A percentile compares a stretch with the other conserved stretches of the same genome.
These are phyloP conservation scores for Glomeris maerens DNA, from an alignment of 1,140 invertebrate genomes.

Conservation along the genomic window DNA sequence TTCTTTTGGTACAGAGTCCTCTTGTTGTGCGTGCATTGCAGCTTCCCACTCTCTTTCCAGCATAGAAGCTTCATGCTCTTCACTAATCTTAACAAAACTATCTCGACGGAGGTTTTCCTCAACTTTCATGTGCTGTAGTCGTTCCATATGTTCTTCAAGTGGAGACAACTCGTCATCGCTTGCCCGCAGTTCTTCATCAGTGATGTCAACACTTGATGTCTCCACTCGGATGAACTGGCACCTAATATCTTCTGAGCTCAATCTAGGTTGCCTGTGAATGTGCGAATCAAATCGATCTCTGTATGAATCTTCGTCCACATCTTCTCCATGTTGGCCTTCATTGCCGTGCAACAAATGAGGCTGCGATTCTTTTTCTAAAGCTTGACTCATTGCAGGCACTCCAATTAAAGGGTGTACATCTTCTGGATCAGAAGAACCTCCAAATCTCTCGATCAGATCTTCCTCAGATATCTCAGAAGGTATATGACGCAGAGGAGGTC, in stretches of 20 bases:
- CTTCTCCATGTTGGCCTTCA: conserved; percentile 22
- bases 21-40: conserved; percentile 25
- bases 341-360: too few relatives aligned
- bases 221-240: background rate
- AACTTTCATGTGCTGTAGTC: conserved; percentile 19
- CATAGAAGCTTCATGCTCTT: conserved; percentile 16
- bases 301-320: conserved; percentile 29
- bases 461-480: conserved; percentile 22
- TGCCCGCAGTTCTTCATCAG: conserved; percentile 47
- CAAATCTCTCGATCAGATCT: conserved; percentile 18
- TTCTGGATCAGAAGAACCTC: conserved; percentile 13
- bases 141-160: conserved; percentile 37
- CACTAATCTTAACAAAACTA: background rate
- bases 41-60: conserved; percentile 7
- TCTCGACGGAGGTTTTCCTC: conserved; percentile 16
- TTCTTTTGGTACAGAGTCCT: too few relatives aligned
- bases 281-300: conserved; percentile 33
- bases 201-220: conserved; percentile 46
- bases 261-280: too few relatives aligned
- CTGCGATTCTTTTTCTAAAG: conserved; percentile 18
- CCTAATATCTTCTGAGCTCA: too few relatives aligned
- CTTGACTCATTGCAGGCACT: too few relatives aligned
- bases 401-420: too few relatives aligned
- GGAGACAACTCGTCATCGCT: conserved; percentile 51
- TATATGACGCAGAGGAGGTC: conserved; percentile 20